Evolutionary conservation across 2,797 vertebrate species (phyloP).

Genomic region (Alca torda): DNA sequence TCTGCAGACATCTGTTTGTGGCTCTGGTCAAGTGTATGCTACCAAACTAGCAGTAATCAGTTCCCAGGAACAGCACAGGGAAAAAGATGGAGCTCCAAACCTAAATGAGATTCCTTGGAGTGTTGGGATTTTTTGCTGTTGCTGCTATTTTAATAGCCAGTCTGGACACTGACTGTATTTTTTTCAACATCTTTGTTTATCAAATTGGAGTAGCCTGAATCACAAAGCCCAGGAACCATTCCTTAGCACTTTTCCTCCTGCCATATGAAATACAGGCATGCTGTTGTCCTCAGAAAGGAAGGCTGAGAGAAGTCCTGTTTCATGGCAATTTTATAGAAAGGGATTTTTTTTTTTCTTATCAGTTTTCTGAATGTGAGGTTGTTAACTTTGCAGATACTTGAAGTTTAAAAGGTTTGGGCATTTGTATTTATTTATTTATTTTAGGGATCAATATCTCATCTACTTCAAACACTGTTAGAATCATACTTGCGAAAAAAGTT

Average conservation of each 20-base stretch:
- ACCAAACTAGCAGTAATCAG: background rate
- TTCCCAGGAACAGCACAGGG: background rate
- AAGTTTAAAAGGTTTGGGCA: background rate
- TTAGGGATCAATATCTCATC: conserved; percentile 46
- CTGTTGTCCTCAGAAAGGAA: background rate
- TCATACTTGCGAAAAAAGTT: conserved; percentile 30
- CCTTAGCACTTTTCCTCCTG: background rate
- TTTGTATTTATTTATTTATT: conserved; percentile 32
- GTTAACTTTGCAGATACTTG: conserved; percentile 1
- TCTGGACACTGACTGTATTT: background rate
- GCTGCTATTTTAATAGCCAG: background rate
- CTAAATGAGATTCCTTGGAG: background rate
- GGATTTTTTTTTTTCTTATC: background rate
- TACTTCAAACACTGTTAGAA: conserved; percentile 19
- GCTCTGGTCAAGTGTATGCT: background rate
- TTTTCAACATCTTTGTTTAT: background rate
- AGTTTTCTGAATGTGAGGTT: background rate
- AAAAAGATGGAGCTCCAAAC: background rate
- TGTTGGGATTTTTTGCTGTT: background rate
- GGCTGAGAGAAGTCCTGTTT: background rate
- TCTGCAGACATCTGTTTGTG: background rate
- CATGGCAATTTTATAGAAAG: background rate
- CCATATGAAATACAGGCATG: background rate
- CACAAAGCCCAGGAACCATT: background rate
- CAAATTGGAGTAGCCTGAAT: background rate